Conservation (phyloP, 2,797 vertebrate genomes). For the Chloroceryle amazona region DNA sequence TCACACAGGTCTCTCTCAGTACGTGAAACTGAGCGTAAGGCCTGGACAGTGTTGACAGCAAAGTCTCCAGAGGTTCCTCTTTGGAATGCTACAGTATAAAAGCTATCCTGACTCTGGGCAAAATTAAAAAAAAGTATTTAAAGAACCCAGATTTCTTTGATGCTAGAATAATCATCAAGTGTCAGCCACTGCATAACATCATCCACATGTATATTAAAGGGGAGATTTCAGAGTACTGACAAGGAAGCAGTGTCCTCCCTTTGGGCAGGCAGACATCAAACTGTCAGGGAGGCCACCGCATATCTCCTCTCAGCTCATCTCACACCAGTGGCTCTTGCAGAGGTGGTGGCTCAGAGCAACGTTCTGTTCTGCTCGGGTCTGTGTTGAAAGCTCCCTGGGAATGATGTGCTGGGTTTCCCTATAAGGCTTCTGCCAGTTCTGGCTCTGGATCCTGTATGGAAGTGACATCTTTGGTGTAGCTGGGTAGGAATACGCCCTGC, state of each 20-base stretch:
- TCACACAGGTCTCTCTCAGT: not conserved
- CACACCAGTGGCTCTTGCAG: not conserved
- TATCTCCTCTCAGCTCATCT: not conserved
- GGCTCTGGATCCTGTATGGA: not conserved
- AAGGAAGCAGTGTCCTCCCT: not conserved
- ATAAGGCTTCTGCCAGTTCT: not conserved
- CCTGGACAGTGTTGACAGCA: not conserved
- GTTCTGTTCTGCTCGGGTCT: not conserved
- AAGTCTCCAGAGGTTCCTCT: not conserved
- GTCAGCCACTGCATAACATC: not conserved
- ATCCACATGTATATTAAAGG: not conserved
- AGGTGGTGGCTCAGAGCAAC: not conserved
- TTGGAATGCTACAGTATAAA: not conserved
- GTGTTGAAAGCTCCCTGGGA: accelerated
- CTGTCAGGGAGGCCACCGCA: not conserved
- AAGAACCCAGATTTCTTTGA: not conserved
- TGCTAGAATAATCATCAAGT: not conserved
- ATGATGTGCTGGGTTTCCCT: not conserved
- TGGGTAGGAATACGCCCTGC: not conserved
- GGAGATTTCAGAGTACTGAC: not conserved
- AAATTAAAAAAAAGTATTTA: not conserved
- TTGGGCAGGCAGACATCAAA: not conserved
- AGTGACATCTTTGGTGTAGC: not conserved
- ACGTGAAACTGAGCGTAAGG: not conserved
- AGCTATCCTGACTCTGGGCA: not conserved